These are phyloP conservation scores for Cladopsammia gracilis DNA, from an alignment of 64 coral and sea anemone species.

Conservation along the genomic window DNA sequence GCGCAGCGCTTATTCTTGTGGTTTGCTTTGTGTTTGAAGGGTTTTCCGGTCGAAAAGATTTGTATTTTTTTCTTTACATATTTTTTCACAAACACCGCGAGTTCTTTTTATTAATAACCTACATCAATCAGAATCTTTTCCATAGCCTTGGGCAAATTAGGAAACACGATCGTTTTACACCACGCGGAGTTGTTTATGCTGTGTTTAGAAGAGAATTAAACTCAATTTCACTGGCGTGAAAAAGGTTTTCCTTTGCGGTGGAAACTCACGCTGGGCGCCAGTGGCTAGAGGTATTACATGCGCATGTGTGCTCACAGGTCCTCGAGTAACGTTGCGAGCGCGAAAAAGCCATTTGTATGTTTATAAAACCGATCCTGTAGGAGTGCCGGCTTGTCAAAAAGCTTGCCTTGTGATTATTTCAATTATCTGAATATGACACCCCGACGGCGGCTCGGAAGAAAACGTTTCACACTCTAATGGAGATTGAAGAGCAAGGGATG, in stretches of 20 bases:
- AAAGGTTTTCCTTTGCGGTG: neutral
- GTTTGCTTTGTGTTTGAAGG: slow-evolving; percentile 2
- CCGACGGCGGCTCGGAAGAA: slow-evolving; percentile 1
- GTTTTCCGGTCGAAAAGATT: slow-evolving; percentile 21
- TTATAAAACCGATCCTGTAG: slow-evolving; percentile 31
- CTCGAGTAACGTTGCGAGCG: neutral
- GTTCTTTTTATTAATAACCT: slow-evolving; percentile 46
- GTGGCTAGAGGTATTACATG: neutral
- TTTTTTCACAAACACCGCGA: slow-evolving; percentile 18
- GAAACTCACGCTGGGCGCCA: neutral
- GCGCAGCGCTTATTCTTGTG: neutral
- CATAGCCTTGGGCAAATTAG: slow-evolving; percentile 57
- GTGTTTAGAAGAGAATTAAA: slow-evolving; percentile 49
- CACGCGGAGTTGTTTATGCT: slow-evolving; percentile 56
- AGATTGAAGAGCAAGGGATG: neutral
- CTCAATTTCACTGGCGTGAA: slow-evolving; percentile 40
- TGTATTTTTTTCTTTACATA: neutral
- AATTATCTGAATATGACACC: slow-evolving; percentile 60
- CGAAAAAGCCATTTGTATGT: slow-evolving; percentile 9
- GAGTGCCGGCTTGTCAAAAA: slow-evolving; percentile 56
- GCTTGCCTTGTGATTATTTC: slow-evolving; percentile 49
- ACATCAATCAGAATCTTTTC: slow-evolving; percentile 49
- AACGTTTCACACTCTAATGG: slow-evolving; percentile 15
- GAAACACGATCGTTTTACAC: slow-evolving; percentile 36
- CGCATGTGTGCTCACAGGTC: neutral